A percentile compares a stretch with the other conserved stretches of the same genome.
These are phyloP conservation scores for Coptodon rendalli DNA, from an alignment of 2,113 vertebrate species.

Conservation along the genomic window DNA sequence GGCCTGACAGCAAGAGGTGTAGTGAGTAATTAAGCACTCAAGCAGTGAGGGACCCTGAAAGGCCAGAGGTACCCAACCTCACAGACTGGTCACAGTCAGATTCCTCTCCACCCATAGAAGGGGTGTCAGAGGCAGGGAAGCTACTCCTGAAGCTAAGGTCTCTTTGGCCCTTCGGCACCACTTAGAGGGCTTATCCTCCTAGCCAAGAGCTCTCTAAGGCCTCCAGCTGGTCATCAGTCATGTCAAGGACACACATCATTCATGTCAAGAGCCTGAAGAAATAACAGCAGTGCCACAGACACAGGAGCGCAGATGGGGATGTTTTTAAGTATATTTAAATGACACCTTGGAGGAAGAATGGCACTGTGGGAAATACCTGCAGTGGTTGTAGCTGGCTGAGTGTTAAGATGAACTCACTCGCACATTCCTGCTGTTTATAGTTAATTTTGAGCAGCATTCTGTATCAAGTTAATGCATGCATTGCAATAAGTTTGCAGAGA, in stretches of 20 bases:
- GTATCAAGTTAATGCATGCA: background rate
- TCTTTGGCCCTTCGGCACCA: background rate
- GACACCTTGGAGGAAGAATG: conserved; percentile 2
- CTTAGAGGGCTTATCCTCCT: conserved; percentile 26
- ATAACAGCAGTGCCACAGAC: background rate
- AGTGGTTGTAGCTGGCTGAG: background rate
- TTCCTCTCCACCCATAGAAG: background rate
- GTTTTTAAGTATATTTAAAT: conserved; percentile 30
- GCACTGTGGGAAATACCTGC: conserved; percentile 1
- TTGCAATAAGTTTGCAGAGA: background rate
- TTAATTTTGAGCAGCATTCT: background rate
- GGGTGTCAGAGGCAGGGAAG: conserved; percentile 20
- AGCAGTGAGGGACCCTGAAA: conserved; percentile 17
- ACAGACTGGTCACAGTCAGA: background rate
- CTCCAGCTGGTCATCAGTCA: conserved; percentile 39
- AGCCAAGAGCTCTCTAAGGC: conserved; percentile 36
- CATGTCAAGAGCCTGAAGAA: conserved; percentile 20
- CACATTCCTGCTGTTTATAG: background rate
- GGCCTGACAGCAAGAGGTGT: background rate
- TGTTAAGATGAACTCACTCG: background rate
- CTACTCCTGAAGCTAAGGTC: conserved; percentile 1
- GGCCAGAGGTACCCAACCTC: background rate
- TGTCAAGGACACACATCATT: conserved; percentile 36
- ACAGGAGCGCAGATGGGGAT: background rate
- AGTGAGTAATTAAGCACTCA: conserved; percentile 48